Evolutionary conservation across 2,888 invertebrate species (phyloP).

Genomic region (Nomada ruficornis): DNA sequence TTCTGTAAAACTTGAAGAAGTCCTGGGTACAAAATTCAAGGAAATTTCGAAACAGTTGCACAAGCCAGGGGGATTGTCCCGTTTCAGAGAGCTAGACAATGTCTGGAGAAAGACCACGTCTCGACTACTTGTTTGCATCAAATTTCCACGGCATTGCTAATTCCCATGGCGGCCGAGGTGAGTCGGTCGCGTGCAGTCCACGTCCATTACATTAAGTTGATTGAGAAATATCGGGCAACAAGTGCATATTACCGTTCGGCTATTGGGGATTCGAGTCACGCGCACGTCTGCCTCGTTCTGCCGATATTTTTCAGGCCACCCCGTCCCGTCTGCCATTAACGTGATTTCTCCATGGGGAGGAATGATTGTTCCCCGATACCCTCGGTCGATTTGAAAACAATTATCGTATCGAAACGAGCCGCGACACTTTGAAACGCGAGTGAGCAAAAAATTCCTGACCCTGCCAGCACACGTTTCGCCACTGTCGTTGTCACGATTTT

Average conservation of each 20-base stretch:
- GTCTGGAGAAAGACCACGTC: neutral
- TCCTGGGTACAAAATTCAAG: neutral
- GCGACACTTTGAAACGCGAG: neutral
- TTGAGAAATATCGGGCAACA: conserved; percentile 58
- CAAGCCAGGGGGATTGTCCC: too few species aligned
- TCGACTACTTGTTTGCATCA: conserved; percentile 40
- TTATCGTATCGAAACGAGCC: conserved; percentile 29
- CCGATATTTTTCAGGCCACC: conserved; percentile 36
- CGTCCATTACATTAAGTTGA: conserved; percentile 54
- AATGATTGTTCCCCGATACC: conserved; percentile 41
- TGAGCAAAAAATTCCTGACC: too few species aligned
- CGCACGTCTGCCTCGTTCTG: conserved; percentile 17
- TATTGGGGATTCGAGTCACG: conserved; percentile 46
- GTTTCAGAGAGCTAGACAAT: too few species aligned
- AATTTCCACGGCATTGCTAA: conserved; percentile 55
- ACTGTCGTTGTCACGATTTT: too few species aligned
- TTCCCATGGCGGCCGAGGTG: conserved; percentile 34
- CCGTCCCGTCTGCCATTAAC: conserved; percentile 18
- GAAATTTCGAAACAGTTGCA: neutral
- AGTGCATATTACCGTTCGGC: conserved; percentile 48
- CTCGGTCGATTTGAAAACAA: conserved; percentile 40
- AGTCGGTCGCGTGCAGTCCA: conserved; percentile 22
- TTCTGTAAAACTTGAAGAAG: too few species aligned
- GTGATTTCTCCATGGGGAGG: conserved; percentile 39
- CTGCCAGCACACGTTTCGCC: too few species aligned